Conservation (phyloP, 2,113 vertebrate species). For the Calonectris borealis region DNA sequence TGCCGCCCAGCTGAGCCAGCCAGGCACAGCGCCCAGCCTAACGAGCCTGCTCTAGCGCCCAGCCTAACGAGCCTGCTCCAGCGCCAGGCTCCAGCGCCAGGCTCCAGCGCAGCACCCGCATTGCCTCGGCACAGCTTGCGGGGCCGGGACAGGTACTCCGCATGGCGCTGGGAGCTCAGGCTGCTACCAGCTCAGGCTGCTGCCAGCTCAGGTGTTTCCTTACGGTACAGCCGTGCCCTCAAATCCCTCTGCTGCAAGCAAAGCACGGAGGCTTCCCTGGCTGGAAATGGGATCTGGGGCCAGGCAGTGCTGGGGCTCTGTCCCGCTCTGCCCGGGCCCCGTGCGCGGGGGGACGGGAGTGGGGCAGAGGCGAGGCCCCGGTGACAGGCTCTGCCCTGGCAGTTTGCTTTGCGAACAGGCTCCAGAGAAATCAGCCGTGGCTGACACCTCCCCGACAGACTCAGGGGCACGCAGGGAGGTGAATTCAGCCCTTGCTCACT, state of each 20-base stretch:
- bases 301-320: background rate
- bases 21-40: background rate
- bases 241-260: background rate
- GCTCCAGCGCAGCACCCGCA: background rate
- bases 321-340: background rate
- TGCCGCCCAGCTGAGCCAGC: background rate
- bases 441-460: background rate
- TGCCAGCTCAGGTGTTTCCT: background rate
- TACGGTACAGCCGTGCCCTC: background rate
- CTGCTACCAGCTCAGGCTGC: background rate
- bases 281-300: background rate
- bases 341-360: rapidly evolving
- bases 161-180: background rate
- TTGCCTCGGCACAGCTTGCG: rapidly evolving
- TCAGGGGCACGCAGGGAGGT: background rate
- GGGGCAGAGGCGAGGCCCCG: background rate
- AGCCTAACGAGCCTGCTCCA: background rate
- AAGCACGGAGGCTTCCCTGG: background rate
- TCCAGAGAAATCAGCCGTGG: background rate
- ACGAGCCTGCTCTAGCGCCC: background rate
- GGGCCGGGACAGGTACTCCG: rapidly evolving
- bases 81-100: background rate
- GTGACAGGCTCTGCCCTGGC: background rate
- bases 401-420: background rate
- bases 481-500: background rate